Base-by-base conservation (phyloP, 2,888 invertebrate species). In the Drosophila putrida region DNA sequence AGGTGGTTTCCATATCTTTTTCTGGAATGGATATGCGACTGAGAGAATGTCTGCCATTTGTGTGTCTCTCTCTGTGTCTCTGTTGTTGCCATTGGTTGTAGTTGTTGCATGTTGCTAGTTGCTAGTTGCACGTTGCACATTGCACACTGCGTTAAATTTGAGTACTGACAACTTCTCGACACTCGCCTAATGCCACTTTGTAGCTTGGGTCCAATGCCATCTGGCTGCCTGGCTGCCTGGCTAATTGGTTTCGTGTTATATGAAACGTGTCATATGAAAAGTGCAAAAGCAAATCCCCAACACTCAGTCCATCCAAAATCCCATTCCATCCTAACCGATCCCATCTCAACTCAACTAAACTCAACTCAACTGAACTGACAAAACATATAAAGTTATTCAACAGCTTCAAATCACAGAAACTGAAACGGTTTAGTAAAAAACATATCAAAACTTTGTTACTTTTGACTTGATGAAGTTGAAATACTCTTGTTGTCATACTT, bases 101-200 rank as follows among this genome's bases (percentile, higher is more conserved):
- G 59, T 61, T 50, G 69, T 51, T 62, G 57, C 49, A 49, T 11
- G 36, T 50, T 43, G 57, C 57, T n/a, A n/a, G n/a, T n/a, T n/a
- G n/a, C n/a, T n/a, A 69, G 55, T 63, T 60, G 67, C 67, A 60
- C 74, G 77, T 62, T 80, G 78, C 57, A 69, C 50, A 62, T 63
- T 60, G 67, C 67, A 60, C 74, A 77, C 64, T 80, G 78, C 74
- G 67, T 77, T 80, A 70, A 80, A 80, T 74, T 80, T 78, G 67
- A 78, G 66, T 74, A 76, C 74, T 80, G 78, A 67, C 78, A 80
- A 77, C 65, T 80, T 73, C 51, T 69, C 77, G 62, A 76, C 57
- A 49, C 54, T 61, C 55, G 55, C 39, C 62, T 47, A 53, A 58
- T 57, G 58, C 60, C 50, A 60, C 61, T 49, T 61, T 39, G 39